These are phyloP conservation scores for Capricornis sumatraensis DNA, from an alignment of 2,113 vertebrate genomes.

Conservation along the genomic window DNA sequence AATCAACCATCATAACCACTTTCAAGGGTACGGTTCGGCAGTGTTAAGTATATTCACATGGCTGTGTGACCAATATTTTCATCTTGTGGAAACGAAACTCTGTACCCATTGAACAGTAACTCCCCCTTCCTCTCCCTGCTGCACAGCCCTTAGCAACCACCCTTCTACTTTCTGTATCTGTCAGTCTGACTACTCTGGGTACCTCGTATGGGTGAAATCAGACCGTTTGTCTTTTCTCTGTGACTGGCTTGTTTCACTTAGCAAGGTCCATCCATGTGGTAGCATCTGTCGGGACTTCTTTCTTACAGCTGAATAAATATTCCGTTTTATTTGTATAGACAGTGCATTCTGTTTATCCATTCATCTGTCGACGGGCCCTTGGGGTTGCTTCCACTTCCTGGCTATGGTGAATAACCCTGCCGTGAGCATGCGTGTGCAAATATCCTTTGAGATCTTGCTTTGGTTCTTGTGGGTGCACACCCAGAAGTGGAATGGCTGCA, in stretches of 20 bases:
- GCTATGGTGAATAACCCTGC: not conserved
- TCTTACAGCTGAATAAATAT: not conserved
- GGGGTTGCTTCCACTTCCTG: not conserved
- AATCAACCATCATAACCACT: not conserved
- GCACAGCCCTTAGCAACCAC: not conserved
- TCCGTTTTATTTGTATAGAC: fast-evolving
- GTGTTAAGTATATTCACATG: not conserved
- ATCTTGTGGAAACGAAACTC: not conserved
- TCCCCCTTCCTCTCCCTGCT: not conserved
- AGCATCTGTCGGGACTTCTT: not conserved
- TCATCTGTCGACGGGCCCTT: not conserved
- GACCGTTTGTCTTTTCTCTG: not conserved
- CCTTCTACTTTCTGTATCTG: not conserved
- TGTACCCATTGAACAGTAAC: not conserved
- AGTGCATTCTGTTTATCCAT: not conserved
- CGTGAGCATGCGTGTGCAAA: not conserved
- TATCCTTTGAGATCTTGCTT: not conserved
- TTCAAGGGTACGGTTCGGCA: not conserved
- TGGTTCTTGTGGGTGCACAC: not conserved
- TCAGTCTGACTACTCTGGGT: not conserved
- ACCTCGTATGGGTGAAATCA: not conserved
- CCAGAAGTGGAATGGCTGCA: not conserved
- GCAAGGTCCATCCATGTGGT: not conserved
- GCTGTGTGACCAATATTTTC: not conserved
- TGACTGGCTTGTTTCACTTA: not conserved